A percentile compares a stretch with the other conserved stretches of the same genome.
These are phyloP conservation scores for Rutilus rutilus DNA, from an alignment of 2,113 vertebrate genomes.

Conservation along the genomic window DNA sequence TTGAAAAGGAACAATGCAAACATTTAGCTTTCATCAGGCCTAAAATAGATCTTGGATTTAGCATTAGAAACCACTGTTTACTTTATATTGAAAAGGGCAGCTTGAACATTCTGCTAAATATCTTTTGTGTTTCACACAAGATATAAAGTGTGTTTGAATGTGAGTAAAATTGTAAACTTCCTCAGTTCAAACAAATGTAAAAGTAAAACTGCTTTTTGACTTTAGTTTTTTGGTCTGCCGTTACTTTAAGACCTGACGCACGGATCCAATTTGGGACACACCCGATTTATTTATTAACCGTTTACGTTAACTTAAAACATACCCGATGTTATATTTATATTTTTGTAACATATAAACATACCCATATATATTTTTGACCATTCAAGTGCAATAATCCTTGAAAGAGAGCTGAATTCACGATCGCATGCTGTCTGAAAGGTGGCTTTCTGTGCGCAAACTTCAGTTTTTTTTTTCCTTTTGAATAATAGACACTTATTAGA, in stretches of 20 bases:
- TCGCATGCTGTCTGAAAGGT: no score
- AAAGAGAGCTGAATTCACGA: no score
- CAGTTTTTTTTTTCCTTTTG: no score
- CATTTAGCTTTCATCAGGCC: neutral
- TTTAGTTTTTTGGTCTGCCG: neutral
- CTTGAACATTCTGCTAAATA: neutral
- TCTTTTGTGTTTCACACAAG: neutral
- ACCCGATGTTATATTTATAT: no score
- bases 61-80: neutral
- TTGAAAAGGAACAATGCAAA: neutral
- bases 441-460: no score
- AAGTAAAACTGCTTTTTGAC: neutral
- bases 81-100: neutral
- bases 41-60: neutral
- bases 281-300: no score
- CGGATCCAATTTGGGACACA: no score
- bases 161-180: neutral
- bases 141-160: neutral
- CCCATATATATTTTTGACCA: no score
- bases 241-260: no score
- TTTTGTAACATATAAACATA: no score
- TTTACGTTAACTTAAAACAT: no score
- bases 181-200: neutral
- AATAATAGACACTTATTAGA: neutral
- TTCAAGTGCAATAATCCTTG: no score